Evolutionary conservation across 2,888 invertebrate genomes (phyloP), one percentile per base, ranked within the genome.

Genomic region (Rotaria macrura): DNA sequence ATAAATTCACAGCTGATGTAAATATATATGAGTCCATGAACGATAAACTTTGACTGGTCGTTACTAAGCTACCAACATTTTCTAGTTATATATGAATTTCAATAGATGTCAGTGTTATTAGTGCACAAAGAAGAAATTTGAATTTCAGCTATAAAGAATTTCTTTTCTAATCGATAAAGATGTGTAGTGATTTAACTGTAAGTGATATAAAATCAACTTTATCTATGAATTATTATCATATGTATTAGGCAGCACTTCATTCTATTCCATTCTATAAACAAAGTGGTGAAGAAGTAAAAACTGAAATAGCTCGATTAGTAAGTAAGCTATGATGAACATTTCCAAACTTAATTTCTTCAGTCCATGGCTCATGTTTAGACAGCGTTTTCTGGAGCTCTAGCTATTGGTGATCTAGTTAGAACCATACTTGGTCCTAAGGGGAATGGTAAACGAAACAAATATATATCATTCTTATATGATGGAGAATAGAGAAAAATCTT

Each of bases 391-490:
- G 99, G 99, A 85, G 98, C 98, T 38, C 98, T 97, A 89, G 97
- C 98, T 25, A 95, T 99, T 89, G 99, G 99, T 52, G 99, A 99
- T 91, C 93, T 99, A 88, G 95, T 99, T 0, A 99, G 97, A 91
- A 96, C 96, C 88, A 99, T 99, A 9, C 92, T 99, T 49, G 99
- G 99, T 9, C 99, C 99, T 0, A 98, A 99, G 92, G 99, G n/a
- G 99, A 89, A 98, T 99, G 98, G 92, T 92, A 88, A 65, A 65
- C 20, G 20, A 9, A 49, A 12, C 17, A 4, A 49, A 49, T 49
- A 17, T 49, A 49, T 17, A 17, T 49, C 17, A 49, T 47, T 47
- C 47, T 14, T n/a, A n/a, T n/a, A n/a, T n/a, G n/a, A 43, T 43
- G 5, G 10, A 43, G 14, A 49, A 17, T 12, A 49, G 14, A 49